Evolutionary conservation across 2,113 vertebrate genomes (phyloP).

Genomic region (Ondatra zibethicus): DNA sequence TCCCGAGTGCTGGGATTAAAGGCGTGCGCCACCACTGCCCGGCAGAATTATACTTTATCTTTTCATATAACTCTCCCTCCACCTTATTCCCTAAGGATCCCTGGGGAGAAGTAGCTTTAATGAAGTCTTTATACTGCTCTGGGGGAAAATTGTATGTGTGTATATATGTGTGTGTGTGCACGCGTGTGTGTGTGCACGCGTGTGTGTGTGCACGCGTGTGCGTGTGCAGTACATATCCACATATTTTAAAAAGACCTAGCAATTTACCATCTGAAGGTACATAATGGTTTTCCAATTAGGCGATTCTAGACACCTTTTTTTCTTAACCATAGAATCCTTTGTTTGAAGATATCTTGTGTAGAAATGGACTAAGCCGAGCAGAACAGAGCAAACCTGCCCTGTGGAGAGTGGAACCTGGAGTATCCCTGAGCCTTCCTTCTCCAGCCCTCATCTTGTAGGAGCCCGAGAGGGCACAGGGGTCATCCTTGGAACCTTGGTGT

Average conservation of each 20-base stretch:
- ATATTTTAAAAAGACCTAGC: background rate
- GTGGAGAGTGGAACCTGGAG: background rate
- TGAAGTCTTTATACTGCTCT: background rate
- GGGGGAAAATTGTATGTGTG: background rate
- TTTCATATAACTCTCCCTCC: background rate
- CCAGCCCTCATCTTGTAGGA: background rate
- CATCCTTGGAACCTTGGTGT: background rate
- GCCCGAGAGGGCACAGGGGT: background rate
- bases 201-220: background rate
- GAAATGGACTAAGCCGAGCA: background rate
- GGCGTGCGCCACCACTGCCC: too few relatives aligned
- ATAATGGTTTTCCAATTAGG: background rate
- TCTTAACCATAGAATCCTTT: background rate
- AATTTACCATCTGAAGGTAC: background rate
- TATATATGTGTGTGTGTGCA: background rate
- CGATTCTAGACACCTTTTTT: background rate
- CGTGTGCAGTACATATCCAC: too few relatives aligned
- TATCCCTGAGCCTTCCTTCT: background rate
- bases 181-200: background rate
- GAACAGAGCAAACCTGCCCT: background rate
- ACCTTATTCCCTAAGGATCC: background rate
- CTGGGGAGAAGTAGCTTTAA: background rate
- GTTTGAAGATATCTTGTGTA: constrained; percentile 4
- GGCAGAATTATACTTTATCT: background rate
- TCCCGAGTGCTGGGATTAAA: too few relatives aligned